Evolutionary conservation across 64 coral and sea anemone genomes (phyloP), one percentile per base, ranked within the genome.

Genomic region (Astreopora myriophthalma): DNA sequence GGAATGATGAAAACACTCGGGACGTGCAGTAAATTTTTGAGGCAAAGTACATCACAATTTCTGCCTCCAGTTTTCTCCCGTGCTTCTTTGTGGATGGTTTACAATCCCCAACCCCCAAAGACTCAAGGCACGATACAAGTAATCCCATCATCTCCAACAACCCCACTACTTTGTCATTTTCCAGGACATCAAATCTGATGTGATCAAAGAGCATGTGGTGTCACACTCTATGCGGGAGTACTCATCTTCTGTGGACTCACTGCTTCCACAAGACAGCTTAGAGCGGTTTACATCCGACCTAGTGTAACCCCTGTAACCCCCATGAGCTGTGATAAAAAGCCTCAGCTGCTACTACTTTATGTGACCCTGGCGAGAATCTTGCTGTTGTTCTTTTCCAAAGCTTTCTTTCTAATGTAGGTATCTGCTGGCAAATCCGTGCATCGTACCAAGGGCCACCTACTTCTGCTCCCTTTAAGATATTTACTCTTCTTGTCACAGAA

Each of bases 141-240:
- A 79, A 28, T 46, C 69, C 61, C 25, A 10, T 69, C 75, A 90
- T 80, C 31, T 84, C 76, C 51, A 77, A 58, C 20, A 91, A 83
- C 37, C 76, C 73, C 20, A 91, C 76, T 39, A 84, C 34, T 83
- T 83, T 83, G 65, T 83, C 48, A 5, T 83, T 83, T 83, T 19
- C 76, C 34, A 91, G 46, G 4, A 91, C 66, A 74, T 83, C 62
- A 40, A 42, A 73, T 81, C 77, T 79, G 58, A 69, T 90, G 62
- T 90, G 71, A 37, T 90, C 88, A 48, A 90, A 90, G 80, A 69
- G 73, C 60, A 79, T 80, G 63, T 90, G 88, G 60, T 90, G 80
- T 80, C 39, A 32, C 37, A 71, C 75, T 90, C 74, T 42, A 90
- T 27, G 69, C 26, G 32, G 27, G 73, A 22, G 65, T 89, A 89